A percentile compares a stretch with the other conserved stretches of the same genome.
Conservation (phyloP, 2,113 vertebrate species). For the Campylomormyrus tamandua region DNA sequence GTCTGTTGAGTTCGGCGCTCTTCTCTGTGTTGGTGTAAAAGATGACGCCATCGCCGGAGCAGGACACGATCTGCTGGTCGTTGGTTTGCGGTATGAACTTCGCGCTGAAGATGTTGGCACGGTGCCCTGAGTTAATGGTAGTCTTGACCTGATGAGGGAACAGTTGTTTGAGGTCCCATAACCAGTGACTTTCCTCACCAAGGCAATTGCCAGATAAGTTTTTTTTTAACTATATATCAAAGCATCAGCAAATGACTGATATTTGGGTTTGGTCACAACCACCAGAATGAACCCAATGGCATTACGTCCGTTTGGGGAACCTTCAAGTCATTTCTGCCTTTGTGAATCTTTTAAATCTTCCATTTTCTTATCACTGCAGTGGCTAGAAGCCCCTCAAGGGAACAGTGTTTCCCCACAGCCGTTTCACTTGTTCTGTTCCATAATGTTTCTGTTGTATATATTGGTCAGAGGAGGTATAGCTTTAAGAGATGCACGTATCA, state of each 20-base stretch:
- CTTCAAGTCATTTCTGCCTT: neutral
- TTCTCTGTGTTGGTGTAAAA: slow-evolving; percentile 92
- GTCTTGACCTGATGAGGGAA: slow-evolving; percentile 76
- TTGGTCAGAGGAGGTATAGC: neutral
- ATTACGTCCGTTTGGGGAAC: neutral
- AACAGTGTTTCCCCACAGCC: neutral
- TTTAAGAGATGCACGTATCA: neutral
- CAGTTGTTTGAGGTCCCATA: neutral
- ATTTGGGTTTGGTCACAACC: neutral
- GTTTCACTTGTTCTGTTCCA: too few species aligned
- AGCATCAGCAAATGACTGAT: neutral
- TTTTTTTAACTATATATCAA: neutral
- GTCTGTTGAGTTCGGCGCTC: slow-evolving; percentile 84
- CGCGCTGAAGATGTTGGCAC: slow-evolving; percentile 97
- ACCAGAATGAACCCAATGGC: neutral
- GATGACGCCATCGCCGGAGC: slow-evolving; percentile 95
- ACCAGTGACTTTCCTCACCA: neutral
- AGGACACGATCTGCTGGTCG: slow-evolving; percentile 93
- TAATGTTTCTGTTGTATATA: neutral
- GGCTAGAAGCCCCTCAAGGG: neutral
- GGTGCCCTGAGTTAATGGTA: slow-evolving; percentile 91
- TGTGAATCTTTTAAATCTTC: neutral
- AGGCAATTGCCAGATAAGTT: neutral
- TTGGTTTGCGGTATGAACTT: slow-evolving; percentile 95
- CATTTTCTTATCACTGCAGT: neutral